A percentile compares a stretch with the other conserved stretches of the same genome.
These are phyloP conservation scores for Glomeris maerens DNA, from an alignment of 1,140 invertebrate species.

Conservation along the genomic window DNA sequence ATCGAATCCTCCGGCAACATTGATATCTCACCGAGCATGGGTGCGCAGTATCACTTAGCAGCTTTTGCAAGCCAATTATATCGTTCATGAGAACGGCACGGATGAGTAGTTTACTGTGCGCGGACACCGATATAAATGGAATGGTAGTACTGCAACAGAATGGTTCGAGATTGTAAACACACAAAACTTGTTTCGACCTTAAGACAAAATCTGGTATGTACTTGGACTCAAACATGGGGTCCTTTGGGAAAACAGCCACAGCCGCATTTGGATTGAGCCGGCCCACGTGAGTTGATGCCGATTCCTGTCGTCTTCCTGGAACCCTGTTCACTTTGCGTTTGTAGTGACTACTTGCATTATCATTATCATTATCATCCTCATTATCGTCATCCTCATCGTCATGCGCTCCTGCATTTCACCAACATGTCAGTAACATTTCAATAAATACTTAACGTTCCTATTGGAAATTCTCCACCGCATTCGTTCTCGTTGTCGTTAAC, in stretches of 20 bases:
- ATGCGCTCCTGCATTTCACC: too few relatives aligned
- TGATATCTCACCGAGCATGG: slow-evolving; percentile 25
- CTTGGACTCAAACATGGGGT: slow-evolving; percentile 33
- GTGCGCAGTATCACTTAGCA: slow-evolving; percentile 28
- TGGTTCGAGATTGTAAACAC: background rate
- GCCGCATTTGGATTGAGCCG: slow-evolving; percentile 16
- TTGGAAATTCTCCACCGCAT: too few relatives aligned
- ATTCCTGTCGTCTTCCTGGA: too few relatives aligned
- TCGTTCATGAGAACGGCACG: slow-evolving; percentile 31
- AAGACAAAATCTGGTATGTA: background rate
- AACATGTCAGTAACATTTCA: too few relatives aligned
- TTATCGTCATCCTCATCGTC: too few relatives aligned
- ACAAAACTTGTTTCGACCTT: background rate
- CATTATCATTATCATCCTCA: too few relatives aligned
- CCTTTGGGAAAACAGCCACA: slow-evolving; percentile 28
- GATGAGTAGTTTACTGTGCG: slow-evolving; percentile 32
- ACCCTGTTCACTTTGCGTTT: too few relatives aligned
- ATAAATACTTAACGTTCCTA: too few relatives aligned
- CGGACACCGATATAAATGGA: slow-evolving; percentile 33
- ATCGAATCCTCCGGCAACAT: too few relatives aligned
- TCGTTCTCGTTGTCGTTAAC: too few relatives aligned
- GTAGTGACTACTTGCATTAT: too few relatives aligned
- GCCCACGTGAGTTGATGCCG: too few relatives aligned
- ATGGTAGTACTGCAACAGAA: slow-evolving; percentile 23
- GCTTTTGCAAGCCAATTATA: slow-evolving; percentile 23